A percentile compares a stretch with the other conserved stretches of the same genome.
These are phyloP conservation scores for Nomada hirtipes DNA, from an alignment of 2,888 invertebrate genomes.

Conservation along the genomic window DNA sequence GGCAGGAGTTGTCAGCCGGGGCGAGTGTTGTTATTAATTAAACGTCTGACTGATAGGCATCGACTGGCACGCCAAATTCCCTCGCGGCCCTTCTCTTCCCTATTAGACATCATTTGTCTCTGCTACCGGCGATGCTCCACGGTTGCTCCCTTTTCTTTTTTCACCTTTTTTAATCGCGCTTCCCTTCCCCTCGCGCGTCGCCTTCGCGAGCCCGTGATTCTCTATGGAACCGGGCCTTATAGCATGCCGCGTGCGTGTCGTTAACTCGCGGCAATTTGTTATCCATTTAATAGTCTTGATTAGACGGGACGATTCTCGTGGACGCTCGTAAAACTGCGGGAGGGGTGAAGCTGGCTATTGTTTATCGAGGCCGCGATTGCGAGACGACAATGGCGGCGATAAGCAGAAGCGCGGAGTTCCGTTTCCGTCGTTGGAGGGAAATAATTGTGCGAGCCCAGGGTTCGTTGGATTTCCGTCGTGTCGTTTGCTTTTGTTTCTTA, in stretches of 20 bases:
- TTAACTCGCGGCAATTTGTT: constrained; percentile 31
- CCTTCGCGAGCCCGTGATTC: not conserved
- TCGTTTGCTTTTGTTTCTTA: too few relatives aligned
- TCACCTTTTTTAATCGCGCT: constrained; percentile 39
- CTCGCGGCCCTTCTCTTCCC: constrained; percentile 77
- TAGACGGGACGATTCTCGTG: not conserved
- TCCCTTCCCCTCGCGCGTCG: not conserved
- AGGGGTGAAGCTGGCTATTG: constrained; percentile 1
- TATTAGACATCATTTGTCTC: constrained; percentile 83
- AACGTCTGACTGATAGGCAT: constrained; percentile 82
- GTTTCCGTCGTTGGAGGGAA: too few relatives aligned
- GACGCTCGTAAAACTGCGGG: constrained; percentile 16
- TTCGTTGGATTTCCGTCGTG: too few relatives aligned
- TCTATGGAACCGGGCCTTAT: constrained; percentile 15
- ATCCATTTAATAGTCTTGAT: constrained; percentile 25
- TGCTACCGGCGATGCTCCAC: constrained; percentile 75
- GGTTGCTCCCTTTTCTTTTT: constrained; percentile 57
- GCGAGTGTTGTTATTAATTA: constrained; percentile 83
- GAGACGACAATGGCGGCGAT: not conserved
- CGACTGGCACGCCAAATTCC: constrained; percentile 74
- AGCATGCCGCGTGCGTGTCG: constrained; percentile 4
- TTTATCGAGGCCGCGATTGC: constrained; percentile 3
- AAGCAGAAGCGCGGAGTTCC: not conserved
- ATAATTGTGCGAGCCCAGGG: too few relatives aligned
- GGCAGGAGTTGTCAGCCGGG: constrained; percentile 79